phyloP scores from a whole-genome alignment of 1,140 invertebrate species.

The Ostrea denselamellosa region DNA sequence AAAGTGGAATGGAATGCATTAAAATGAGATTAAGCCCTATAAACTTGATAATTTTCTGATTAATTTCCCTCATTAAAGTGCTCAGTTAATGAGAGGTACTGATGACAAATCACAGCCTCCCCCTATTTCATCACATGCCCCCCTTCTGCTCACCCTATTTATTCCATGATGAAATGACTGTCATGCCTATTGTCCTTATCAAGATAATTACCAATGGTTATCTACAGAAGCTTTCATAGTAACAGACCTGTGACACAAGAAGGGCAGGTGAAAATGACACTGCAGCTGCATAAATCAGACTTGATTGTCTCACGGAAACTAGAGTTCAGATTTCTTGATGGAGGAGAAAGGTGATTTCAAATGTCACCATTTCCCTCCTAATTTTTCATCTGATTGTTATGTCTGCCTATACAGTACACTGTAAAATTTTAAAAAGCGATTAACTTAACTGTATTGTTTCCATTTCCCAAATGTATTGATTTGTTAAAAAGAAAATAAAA shows the following conservation, averaged over 20 bases:
- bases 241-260: slow-evolving; percentile 14
- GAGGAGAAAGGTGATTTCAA: neutral
- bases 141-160: slow-evolving; percentile 14
- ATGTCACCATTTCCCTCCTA: neutral
- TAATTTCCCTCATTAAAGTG: slow-evolving; percentile 10
- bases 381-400: neutral
- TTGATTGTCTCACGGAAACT: neutral
- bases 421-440: no score
- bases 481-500: no score
- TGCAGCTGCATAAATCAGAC: slow-evolving; percentile 23
- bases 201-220: slow-evolving; percentile 21
- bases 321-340: neutral
- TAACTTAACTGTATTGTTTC: no score
- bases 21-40: neutral
- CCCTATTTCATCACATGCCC: neutral
- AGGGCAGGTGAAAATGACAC: slow-evolving; percentile 22
- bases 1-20: slow-evolving; percentile 7
- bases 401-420: no score
- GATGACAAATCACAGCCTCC: slow-evolving; percentile 16
- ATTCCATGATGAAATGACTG: neutral
- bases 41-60: slow-evolving; percentile 24
- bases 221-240: neutral
- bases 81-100: neutral
- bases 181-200: slow-evolving; percentile 31
- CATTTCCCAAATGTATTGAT: no score